Percentiles rank a stretch among this genome's conserved stretches.
Evolutionary conservation across 2,888 invertebrate genomes (phyloP).

Genomic region (Macrostomum cliftonense): DNA sequence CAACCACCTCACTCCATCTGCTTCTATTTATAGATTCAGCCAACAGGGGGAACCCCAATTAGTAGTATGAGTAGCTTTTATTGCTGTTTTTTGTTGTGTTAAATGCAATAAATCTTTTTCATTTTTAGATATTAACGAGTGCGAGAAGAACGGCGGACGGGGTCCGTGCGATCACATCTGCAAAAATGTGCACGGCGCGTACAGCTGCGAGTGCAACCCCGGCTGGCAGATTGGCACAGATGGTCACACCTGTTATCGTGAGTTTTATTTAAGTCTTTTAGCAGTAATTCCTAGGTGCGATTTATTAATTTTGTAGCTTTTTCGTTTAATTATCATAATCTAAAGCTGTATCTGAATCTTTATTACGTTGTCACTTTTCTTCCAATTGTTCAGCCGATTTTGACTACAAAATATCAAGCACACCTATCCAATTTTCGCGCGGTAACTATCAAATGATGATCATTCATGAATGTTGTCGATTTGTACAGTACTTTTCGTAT

Average conservation of each 20-base stretch:
- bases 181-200: slow-evolving; percentile 33
- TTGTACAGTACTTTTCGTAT: too few species aligned
- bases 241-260: slow-evolving; percentile 34
- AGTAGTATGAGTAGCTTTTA: too few species aligned
- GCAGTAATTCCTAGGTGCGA: not conserved
- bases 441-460: too few species aligned
- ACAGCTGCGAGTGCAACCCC: slow-evolving; percentile 23
- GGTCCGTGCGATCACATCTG: slow-evolving; percentile 35
- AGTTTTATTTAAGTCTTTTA: slow-evolving; percentile 10
- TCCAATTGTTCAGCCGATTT: not conserved
- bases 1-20: not conserved
- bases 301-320: not conserved
- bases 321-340: too few species aligned
- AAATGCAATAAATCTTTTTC: too few species aligned
- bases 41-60: too few species aligned
- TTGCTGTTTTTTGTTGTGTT: too few species aligned
- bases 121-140: slow-evolving; percentile 36
- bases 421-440: too few species aligned
- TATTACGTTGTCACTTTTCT: too few species aligned
- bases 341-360: too few species aligned
- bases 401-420: too few species aligned
- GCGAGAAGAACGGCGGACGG: slow-evolving; percentile 24
- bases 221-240: slow-evolving; percentile 38
- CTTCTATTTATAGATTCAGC: not conserved
- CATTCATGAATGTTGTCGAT: too few species aligned